Percentiles rank a stretch among this genome's conserved stretches.
These are phyloP conservation scores for Eulemur albifrons DNA, from an alignment of 2,797 vertebrate genomes.

Conservation along the genomic window DNA sequence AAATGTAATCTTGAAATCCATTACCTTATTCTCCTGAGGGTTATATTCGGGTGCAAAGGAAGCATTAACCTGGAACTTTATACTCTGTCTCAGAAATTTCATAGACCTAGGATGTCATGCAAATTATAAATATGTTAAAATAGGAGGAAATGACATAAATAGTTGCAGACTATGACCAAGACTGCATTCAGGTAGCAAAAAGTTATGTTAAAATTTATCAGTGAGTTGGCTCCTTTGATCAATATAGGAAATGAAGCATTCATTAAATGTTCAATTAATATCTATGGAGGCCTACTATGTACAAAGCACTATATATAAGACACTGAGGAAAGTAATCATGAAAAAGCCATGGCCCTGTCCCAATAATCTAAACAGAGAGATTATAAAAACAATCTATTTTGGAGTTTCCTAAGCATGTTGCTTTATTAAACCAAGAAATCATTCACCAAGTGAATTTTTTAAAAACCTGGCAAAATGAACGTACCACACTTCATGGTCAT, in stretches of 20 bases:
- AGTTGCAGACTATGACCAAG: neutral
- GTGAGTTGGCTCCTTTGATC: neutral
- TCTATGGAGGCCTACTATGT: neutral
- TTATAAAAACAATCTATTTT: neutral
- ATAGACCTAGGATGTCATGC: neutral
- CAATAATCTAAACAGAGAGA: neutral
- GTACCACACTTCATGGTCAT: neutral
- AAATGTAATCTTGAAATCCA: conserved; percentile 20
- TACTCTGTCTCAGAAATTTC: neutral
- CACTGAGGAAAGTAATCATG: neutral
- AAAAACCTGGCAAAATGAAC: neutral
- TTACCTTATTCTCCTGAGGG: neutral
- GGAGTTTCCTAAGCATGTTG: neutral
- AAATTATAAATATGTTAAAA: conserved; percentile 36
- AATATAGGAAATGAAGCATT: neutral
- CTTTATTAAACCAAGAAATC: neutral
- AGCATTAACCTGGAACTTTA: neutral
- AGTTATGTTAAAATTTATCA: neutral
- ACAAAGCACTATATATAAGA: neutral
- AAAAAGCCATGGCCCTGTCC: neutral
- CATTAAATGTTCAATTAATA: neutral
- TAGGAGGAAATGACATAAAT: neutral
- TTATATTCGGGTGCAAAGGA: neutral
- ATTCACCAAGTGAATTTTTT: neutral
- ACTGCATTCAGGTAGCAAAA: neutral